These are phyloP conservation scores for Euproctis similis DNA, from an alignment of 2,888 invertebrate genomes.

Conservation along the genomic window DNA sequence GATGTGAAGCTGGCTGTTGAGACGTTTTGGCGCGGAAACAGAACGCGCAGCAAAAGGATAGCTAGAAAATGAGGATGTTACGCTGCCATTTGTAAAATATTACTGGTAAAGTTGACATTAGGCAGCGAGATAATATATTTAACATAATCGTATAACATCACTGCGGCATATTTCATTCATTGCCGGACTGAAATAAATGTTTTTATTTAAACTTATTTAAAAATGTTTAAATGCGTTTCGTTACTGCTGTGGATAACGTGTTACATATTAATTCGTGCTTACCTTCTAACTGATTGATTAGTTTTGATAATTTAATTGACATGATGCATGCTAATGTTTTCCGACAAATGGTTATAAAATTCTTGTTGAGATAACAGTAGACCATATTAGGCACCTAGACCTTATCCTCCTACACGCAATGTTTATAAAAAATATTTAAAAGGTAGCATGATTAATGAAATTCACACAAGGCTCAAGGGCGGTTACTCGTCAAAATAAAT, in stretches of 20 bases:
- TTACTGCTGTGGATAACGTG: constrained; percentile 4
- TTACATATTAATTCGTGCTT: too few relatives aligned
- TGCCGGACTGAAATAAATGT: constrained; percentile 9
- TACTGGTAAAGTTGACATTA: constrained; percentile 19
- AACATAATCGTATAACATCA: constrained; percentile 13
- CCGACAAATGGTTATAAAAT: constrained; percentile 37
- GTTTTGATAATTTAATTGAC: constrained; percentile 25
- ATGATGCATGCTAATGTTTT: constrained; percentile 36
- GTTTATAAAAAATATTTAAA: constrained; percentile 19
- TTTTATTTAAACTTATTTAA: constrained; percentile 8
- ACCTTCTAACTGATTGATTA: not conserved
- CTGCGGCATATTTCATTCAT: constrained; percentile 12
- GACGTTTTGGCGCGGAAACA: constrained; percentile 32
- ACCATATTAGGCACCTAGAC: constrained; percentile 32
- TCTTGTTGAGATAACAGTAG: constrained; percentile 37
- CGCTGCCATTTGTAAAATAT: constrained; percentile 50
- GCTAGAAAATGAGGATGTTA: constrained; percentile 34
- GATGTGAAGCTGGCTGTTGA: constrained; percentile 34
- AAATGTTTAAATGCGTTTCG: constrained; percentile 13
- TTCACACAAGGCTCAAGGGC: constrained; percentile 14
- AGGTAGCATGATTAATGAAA: constrained; percentile 21
- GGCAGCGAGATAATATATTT: constrained; percentile 14
- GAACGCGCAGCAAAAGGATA: constrained; percentile 26
- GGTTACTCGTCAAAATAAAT: too few relatives aligned
- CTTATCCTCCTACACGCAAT: constrained; percentile 36